These are phyloP conservation scores for Pachyuromys duprasi DNA, from an alignment of 2,797 vertebrate species.

Conservation along the genomic window DNA sequence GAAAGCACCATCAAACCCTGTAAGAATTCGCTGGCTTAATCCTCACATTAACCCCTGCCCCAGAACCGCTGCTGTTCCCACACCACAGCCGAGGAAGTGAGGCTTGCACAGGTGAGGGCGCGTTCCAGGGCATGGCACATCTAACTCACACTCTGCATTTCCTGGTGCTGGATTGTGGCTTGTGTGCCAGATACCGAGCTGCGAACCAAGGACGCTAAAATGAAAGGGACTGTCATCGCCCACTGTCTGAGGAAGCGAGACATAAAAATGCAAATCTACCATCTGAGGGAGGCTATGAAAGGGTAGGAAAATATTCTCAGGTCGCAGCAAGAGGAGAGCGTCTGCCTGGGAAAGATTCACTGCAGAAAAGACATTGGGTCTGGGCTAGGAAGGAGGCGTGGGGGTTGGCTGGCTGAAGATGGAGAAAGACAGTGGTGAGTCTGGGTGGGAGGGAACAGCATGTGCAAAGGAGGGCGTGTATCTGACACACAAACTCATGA, in stretches of 20 bases:
- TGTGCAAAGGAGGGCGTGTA: background rate
- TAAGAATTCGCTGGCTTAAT: background rate
- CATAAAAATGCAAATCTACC: conserved; percentile 62
- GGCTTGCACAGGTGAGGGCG: background rate
- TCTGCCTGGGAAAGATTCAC: conserved; percentile 18
- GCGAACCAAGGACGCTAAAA: background rate
- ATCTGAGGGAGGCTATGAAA: conserved; percentile 19
- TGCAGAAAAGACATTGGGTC: background rate
- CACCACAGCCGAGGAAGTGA: background rate
- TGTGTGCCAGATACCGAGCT: background rate
- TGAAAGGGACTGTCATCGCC: conserved; percentile 25
- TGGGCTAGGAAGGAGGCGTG: background rate
- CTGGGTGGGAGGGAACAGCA: background rate
- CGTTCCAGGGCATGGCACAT: background rate
- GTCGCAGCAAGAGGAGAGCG: conserved; percentile 42
- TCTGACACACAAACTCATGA: background rate
- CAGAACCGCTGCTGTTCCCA: background rate
- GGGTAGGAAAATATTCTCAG: conserved; percentile 37
- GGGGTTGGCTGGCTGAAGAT: background rate
- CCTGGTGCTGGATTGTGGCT: background rate
- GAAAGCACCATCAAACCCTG: background rate
- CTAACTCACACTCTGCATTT: background rate
- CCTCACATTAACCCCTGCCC: background rate
- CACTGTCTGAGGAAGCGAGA: conserved; percentile 38
- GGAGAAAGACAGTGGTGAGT: background rate